Evolutionary conservation across 2,888 invertebrate genomes (phyloP).

Genomic region (Coecobrya sp.): DNA sequence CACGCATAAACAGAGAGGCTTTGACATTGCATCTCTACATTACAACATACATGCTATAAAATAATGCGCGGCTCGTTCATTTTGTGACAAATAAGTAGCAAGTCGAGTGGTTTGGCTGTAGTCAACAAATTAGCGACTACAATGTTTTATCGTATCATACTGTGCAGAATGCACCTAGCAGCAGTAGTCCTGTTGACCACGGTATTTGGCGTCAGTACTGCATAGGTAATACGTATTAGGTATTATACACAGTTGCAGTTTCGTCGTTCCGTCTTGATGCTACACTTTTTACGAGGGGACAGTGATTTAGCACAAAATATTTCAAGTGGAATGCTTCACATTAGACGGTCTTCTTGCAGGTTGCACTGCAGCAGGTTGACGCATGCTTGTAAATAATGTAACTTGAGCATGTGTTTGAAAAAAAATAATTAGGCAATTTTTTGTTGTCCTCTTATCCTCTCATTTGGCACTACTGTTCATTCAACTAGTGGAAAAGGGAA

Average conservation of each 20-base stretch:
- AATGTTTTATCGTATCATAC: conserved; percentile 58
- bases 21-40: background rate
- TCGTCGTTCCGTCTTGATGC: background rate
- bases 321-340: conserved; percentile 7
- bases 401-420: conserved; percentile 43
- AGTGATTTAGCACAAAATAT: conserved; percentile 73
- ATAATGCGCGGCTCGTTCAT: background rate
- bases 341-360: conserved; percentile 18
- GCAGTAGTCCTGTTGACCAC: conserved; percentile 52
- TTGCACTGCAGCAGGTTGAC: conserved; percentile 52
- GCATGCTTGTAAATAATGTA: conserved; percentile 38
- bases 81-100: conserved; percentile 37
- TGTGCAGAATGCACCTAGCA: conserved; percentile 45
- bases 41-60: background rate
- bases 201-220: conserved; percentile 41
- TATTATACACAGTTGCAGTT: conserved; percentile 1
- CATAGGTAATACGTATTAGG: too few relatives aligned
- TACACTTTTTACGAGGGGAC: conserved; percentile 58
- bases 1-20: background rate
- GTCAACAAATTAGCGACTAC: conserved; percentile 55
- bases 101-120: conserved; percentile 33
- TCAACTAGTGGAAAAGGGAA: conserved; percentile 61
- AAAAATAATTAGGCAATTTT: conserved; percentile 63
- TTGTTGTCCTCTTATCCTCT: conserved; percentile 46
- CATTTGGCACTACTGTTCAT: conserved; percentile 43